Evolutionary conservation across 2,113 vertebrate genomes (phyloP), one percentile per base, ranked within the genome.

Genomic region (Chionodraco myersi): DNA sequence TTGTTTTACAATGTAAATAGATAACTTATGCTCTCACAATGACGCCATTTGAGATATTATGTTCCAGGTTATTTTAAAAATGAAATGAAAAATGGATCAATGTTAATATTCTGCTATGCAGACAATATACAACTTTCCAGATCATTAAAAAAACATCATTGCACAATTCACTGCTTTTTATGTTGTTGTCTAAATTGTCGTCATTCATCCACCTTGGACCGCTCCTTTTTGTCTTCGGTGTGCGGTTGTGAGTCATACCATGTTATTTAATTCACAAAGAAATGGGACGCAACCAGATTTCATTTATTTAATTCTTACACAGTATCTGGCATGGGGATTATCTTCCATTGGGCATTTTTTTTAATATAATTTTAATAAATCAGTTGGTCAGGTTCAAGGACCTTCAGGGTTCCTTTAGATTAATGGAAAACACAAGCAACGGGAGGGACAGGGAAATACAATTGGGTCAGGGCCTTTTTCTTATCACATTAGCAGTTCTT

Each of bases 1-100:
- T 26, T 67, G 6, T 61, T 60, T 72, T 66, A 61, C 52, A 15
- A 10, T 88, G 86, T 93, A 85, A 86, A 90, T 88, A 84, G 15
- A 80, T 54, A 69, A 48, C 58, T 68, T 5, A 59, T 58, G 41
- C 26, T 21, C 84, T 86, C 7, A 48, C 41, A 59, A 3, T 6
- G 21, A 75, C 0, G 1, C 52, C 10, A 1, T 75, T 72, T 45
- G 34, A 63, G 12, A 26, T 26, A 10, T 56, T 75, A 13, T 76
- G 67, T 69, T 64, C n/a, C n/a, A 45, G 21, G 48, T 76, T 21
- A 48, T 64, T 82, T 75, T 51, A n/a, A 36, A 23, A 74, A 74
- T 64, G 4, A 74, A 83, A 62, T 67, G 8, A 41, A 56, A 62
- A 6, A 10, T 1, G 11, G 21, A 52, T 62, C 10, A 48, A 18